phyloP scores from a whole-genome alignment of 2,113 vertebrate species.

The Aegithalos caudatus region DNA sequence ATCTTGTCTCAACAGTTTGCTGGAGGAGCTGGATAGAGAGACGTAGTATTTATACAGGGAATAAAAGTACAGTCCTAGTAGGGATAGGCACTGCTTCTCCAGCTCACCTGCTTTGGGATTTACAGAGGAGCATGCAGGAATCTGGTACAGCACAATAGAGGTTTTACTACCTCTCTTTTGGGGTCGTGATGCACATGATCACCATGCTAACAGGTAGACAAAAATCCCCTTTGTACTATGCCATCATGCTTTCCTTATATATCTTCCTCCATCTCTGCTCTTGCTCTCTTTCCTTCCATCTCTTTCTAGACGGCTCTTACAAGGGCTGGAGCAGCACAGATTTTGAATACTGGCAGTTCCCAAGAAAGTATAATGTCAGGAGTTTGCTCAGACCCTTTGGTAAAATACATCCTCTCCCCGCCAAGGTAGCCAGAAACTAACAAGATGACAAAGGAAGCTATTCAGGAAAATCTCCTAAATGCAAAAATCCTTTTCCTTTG shows the following conservation, averaged over 20 bases:
- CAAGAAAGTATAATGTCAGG: not conserved
- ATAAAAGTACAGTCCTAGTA: not conserved
- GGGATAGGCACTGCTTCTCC: not conserved
- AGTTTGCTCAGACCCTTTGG: not conserved
- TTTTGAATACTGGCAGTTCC: not conserved
- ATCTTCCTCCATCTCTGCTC: not conserved
- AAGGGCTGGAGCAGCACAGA: not conserved
- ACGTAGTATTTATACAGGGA: not conserved
- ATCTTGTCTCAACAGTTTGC: constrained; percentile 30
- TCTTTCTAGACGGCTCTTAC: not conserved
- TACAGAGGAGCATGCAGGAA: not conserved
- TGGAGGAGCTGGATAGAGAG: not conserved
- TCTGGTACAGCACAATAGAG: not conserved
- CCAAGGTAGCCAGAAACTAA: not conserved
- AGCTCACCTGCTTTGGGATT: not conserved
- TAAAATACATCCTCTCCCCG: not conserved
- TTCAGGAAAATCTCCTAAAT: not conserved
- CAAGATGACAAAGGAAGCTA: not conserved
- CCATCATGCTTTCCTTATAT: not conserved
- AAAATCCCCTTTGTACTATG: not conserved
- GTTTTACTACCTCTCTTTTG: not conserved
- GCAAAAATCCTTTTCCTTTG: not conserved
- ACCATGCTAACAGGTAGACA: not conserved
- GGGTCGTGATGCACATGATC: not conserved
- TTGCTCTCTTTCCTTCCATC: not conserved